Evolutionary conservation across 1,140 invertebrate species (phyloP).

Genomic region (Psix sp.): DNA sequence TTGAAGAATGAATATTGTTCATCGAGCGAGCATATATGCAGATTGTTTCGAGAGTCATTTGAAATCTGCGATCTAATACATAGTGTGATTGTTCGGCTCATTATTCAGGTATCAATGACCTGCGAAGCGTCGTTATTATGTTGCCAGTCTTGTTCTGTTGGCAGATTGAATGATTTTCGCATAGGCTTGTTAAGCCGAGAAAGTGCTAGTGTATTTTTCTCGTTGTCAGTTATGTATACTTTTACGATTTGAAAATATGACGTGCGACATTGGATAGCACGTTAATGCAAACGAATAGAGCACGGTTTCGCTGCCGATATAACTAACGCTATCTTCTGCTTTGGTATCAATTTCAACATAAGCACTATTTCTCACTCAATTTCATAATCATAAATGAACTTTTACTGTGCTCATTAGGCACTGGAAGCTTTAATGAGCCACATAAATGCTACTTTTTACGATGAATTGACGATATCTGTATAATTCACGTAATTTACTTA

Average conservation of each 20-base stretch:
- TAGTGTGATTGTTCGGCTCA: conserved; percentile 10
- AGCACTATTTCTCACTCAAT: conserved; percentile 22
- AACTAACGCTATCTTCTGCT: conserved; percentile 4
- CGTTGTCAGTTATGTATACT: not conserved
- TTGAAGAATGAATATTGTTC: conserved; percentile 29
- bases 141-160: conserved; percentile 18
- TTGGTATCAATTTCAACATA: conserved; percentile 15
- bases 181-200: conserved; percentile 9
- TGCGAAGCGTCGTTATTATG: conserved; percentile 12
- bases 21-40: not conserved
- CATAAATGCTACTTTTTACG: conserved; percentile 24
- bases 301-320: conserved; percentile 8
- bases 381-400: conserved; percentile 4
- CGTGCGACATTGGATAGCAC: not conserved
- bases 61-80: conserved; percentile 11
- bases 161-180: conserved; percentile 25
- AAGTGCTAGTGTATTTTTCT: conserved; percentile 6
- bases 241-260: conserved; percentile 18
- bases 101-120: conserved; percentile 22
- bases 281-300: conserved; percentile 17
- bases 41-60: conserved; percentile 21
- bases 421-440: conserved; percentile 21
- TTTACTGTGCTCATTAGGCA: conserved; percentile 16
- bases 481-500: conserved; percentile 17
- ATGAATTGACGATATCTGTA: conserved; percentile 19